Evolutionary conservation across 1,140 invertebrate species (phyloP).

Genomic region (Diabrotica undecimpunctata): DNA sequence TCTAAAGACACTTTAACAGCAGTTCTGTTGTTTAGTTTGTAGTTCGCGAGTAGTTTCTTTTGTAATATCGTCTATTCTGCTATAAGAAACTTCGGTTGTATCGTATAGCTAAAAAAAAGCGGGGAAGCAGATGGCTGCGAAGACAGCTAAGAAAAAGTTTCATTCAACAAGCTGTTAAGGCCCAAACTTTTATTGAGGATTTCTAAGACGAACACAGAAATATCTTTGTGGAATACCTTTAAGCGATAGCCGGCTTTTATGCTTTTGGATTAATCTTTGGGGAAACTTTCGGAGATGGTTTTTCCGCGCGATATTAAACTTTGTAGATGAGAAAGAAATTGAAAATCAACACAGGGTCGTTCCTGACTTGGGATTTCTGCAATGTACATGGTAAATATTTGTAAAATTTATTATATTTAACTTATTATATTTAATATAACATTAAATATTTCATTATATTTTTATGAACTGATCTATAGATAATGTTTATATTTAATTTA

Average conservation of each 20-base stretch:
- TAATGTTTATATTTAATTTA: too few relatives aligned
- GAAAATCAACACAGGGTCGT: background rate
- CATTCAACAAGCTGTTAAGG: slow-evolving; percentile 19
- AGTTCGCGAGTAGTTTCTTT: slow-evolving; percentile 5
- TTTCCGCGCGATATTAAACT: background rate
- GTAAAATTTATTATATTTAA: too few relatives aligned
- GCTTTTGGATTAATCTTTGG: slow-evolving; percentile 6
- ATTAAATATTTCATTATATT: too few relatives aligned
- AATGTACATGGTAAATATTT: too few relatives aligned
- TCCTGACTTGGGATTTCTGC: too few relatives aligned
- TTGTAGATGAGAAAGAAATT: background rate
- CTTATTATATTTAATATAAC: too few relatives aligned
- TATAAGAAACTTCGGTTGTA: slow-evolving; percentile 8
- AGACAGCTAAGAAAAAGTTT: slow-evolving; percentile 13
- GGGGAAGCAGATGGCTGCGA: slow-evolving; percentile 9
- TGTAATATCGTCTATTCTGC: background rate
- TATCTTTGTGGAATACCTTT: slow-evolving; percentile 17
- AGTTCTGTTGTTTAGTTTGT: slow-evolving; percentile 2
- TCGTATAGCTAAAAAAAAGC: background rate
- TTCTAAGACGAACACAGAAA: slow-evolving; percentile 8
- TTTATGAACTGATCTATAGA: too few relatives aligned
- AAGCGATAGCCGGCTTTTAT: slow-evolving; percentile 5
- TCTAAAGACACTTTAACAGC: slow-evolving; percentile 2
- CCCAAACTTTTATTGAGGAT: slow-evolving; percentile 16
- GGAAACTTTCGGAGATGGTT: slow-evolving; percentile 6